Evolutionary conservation across 2,113 vertebrate species (phyloP).

Genomic region (Alethe castanea): DNA sequence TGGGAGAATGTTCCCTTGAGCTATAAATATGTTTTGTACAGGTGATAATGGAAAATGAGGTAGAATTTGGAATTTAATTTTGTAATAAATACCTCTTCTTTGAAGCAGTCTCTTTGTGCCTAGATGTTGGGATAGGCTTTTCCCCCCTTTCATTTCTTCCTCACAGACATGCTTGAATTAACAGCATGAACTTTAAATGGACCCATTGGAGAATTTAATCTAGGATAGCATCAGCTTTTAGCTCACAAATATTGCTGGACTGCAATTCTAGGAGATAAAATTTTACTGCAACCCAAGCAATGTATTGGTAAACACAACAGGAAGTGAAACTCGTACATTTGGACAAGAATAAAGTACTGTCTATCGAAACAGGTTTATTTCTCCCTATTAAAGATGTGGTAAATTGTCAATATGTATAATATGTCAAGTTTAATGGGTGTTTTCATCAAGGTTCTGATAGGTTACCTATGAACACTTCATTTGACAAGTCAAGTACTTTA

Average conservation of each 20-base stretch:
- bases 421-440: not conserved
- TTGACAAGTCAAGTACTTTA: not conserved
- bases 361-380: not conserved
- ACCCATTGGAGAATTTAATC: not conserved
- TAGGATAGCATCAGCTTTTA: not conserved
- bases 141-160: not conserved
- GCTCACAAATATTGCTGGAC: not conserved
- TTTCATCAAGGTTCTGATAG: not conserved
- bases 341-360: not conserved
- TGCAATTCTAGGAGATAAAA: not conserved
- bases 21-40: slow-evolving; percentile 45
- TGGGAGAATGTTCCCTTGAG: not conserved
- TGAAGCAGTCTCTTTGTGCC: slow-evolving; percentile 10
- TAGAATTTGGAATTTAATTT: slow-evolving; percentile 58
- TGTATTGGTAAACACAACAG: not conserved
- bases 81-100: slow-evolving; percentile 73
- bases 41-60: not conserved
- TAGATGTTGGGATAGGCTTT: not conserved
- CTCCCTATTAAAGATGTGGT: not conserved
- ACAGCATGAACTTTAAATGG: not conserved
- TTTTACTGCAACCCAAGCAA: not conserved
- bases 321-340: not conserved
- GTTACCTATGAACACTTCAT: not conserved
- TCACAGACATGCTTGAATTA: not conserved
- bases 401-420: not conserved